A percentile compares a stretch with the other conserved stretches of the same genome.
These are phyloP conservation scores for Ramphastos sulfuratus DNA, from an alignment of 2,113 vertebrate species.

Conservation along the genomic window DNA sequence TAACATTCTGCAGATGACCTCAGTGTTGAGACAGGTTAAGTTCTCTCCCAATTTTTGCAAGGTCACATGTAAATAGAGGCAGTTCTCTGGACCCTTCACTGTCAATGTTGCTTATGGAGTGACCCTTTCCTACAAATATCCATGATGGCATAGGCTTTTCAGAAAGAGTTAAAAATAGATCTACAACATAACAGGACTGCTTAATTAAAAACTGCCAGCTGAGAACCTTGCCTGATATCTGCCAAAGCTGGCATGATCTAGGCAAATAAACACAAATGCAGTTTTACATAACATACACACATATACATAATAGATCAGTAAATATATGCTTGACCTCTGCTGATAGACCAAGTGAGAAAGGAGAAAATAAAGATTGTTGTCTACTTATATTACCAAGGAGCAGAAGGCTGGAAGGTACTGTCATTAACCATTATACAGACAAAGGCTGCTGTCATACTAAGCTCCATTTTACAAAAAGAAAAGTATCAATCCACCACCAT, in stretches of 20 bases:
- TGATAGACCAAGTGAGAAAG: background rate
- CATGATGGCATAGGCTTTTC: background rate
- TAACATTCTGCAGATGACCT: background rate
- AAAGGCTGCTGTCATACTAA: background rate
- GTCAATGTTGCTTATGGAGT: background rate
- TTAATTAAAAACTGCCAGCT: background rate
- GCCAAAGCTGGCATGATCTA: background rate
- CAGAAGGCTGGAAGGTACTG: slow-evolving; percentile 13
- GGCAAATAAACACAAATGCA: background rate
- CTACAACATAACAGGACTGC: background rate
- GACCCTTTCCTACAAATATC: background rate
- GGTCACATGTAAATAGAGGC: background rate
- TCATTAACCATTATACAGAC: background rate
- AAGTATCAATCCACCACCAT: background rate
- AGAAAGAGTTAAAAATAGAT: background rate
- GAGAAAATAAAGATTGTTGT: background rate
- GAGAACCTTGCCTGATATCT: background rate
- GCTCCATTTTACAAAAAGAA: background rate
- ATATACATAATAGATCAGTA: background rate
- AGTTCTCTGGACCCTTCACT: background rate
- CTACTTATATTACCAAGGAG: background rate
- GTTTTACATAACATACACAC: background rate
- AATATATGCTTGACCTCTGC: background rate
- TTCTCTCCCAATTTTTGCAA: background rate
- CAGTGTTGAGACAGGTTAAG: background rate